These are phyloP conservation scores for Astropecten irregularis DNA, from an alignment of 53 echinoderm and acorn worm genomes.

Conservation along the genomic window DNA sequence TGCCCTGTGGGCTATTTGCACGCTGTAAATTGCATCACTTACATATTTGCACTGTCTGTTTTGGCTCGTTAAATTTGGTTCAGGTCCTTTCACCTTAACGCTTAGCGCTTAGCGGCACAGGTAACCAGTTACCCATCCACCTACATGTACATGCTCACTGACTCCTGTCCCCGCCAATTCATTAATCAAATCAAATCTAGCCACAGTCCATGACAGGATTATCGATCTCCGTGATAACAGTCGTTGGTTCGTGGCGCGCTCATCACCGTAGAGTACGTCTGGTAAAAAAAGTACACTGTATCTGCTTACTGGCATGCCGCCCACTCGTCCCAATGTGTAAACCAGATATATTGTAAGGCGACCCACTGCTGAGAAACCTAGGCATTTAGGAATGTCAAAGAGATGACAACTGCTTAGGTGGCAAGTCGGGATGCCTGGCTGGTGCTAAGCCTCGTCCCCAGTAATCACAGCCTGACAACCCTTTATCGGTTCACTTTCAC, in stretches of 20 bases:
- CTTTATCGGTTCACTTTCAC: neutral
- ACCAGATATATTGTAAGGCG: neutral
- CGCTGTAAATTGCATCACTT: too few species aligned
- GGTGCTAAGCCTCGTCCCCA: neutral
- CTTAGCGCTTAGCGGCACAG: too few species aligned
- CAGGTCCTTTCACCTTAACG: too few species aligned
- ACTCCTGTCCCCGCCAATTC: neutral
- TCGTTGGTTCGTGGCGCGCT: too few species aligned
- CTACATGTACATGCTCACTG: neutral
- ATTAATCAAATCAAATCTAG: neutral
- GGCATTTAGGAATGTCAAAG: neutral
- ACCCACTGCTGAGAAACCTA: slow-evolving; percentile 17
- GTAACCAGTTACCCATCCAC: too few species aligned
- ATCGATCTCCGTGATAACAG: neutral
- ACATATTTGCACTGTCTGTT: too few species aligned
- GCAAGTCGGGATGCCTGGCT: neutral
- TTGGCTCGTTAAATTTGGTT: too few species aligned
- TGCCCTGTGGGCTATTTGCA: too few species aligned
- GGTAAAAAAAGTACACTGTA: slow-evolving; percentile 2
- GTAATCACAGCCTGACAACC: neutral
- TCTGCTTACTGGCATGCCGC: slow-evolving; percentile 33
- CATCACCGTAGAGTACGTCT: too few species aligned
- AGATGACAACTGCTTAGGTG: neutral
- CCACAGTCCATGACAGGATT: neutral
- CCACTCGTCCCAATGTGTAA: slow-evolving; percentile 20